Conservation (phyloP, 2,797 vertebrate genomes). For the Dermochelys coriacea region DNA sequence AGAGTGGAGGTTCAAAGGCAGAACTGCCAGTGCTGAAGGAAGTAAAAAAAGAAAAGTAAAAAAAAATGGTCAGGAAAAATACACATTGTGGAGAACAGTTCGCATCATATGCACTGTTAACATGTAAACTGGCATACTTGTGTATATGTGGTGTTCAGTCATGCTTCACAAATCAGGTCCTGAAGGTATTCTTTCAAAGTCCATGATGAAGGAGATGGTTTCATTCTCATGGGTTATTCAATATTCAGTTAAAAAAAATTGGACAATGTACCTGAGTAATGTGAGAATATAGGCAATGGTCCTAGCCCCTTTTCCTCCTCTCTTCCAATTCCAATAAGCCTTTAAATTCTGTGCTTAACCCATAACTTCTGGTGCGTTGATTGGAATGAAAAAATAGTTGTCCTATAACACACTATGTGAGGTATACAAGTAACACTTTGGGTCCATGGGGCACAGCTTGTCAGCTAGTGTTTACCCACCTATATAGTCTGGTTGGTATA, state of each 20-base stretch:
- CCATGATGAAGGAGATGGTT: not conserved
- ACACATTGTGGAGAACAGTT: not conserved
- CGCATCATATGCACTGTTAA: not conserved
- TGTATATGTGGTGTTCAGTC: not conserved
- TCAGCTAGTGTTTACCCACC: not conserved
- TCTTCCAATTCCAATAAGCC: not conserved
- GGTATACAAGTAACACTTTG: not conserved
- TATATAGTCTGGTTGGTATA: not conserved
- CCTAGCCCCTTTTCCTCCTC: not conserved
- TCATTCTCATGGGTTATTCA: not conserved
- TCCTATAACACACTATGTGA: not conserved
- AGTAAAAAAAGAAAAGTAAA: not conserved
- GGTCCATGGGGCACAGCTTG: not conserved
- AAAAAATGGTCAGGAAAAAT: not conserved
- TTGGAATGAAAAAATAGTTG: constrained; percentile 9
- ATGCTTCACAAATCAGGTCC: not conserved
- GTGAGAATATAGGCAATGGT: not conserved
- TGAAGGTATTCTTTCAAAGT: not conserved
- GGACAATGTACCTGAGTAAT: not conserved
- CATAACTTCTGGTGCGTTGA: not conserved
- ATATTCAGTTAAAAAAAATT: not conserved
- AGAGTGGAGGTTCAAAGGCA: not conserved
- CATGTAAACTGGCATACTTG: not conserved
- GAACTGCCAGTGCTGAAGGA: not conserved
- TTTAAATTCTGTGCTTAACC: not conserved